A percentile compares a stretch with the other conserved stretches of the same genome.
phyloP scores from a whole-genome alignment of 2,797 vertebrate genomes.

The Telmatherina bonti region DNA sequence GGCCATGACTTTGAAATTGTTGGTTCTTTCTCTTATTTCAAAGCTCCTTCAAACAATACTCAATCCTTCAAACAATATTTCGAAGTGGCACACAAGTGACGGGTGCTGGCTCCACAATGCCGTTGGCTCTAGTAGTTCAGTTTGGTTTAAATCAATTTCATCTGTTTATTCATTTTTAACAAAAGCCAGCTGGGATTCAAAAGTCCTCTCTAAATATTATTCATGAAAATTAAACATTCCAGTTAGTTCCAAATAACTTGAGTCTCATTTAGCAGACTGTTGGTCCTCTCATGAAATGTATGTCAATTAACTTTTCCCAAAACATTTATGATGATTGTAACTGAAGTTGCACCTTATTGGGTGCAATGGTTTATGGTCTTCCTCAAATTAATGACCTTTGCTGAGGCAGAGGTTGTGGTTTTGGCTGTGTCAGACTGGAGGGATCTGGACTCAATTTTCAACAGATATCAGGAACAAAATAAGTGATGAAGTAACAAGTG shows the following conservation, averaged over 20 bases:
- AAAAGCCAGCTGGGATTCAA: not conserved
- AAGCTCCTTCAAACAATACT: not conserved
- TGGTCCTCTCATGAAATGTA: no score
- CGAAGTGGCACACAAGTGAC: not conserved
- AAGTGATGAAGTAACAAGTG: no score
- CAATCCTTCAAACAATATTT: not conserved
- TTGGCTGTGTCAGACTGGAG: no score
- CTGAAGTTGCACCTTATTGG: no score
- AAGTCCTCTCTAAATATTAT: not conserved
- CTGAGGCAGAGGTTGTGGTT: no score
- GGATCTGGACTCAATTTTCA: no score
- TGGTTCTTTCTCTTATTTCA: not conserved
- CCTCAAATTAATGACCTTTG: no score
- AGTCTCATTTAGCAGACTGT: not conserved
- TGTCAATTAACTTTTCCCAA: not conserved
- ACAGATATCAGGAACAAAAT: no score
- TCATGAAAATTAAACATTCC: not conserved
- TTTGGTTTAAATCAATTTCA: not conserved
- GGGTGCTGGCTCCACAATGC: not conserved
- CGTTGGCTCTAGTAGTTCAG: not conserved
- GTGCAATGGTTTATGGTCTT: no score
- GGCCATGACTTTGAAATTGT: not conserved
- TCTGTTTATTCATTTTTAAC: not conserved
- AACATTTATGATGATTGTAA: not conserved
- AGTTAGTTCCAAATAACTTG: not conserved